A percentile compares a stretch with the other conserved stretches of the same genome.
Evolutionary conservation across 1,140 invertebrate species (phyloP).

Genomic region (Pristionchus pacificus): DNA sequence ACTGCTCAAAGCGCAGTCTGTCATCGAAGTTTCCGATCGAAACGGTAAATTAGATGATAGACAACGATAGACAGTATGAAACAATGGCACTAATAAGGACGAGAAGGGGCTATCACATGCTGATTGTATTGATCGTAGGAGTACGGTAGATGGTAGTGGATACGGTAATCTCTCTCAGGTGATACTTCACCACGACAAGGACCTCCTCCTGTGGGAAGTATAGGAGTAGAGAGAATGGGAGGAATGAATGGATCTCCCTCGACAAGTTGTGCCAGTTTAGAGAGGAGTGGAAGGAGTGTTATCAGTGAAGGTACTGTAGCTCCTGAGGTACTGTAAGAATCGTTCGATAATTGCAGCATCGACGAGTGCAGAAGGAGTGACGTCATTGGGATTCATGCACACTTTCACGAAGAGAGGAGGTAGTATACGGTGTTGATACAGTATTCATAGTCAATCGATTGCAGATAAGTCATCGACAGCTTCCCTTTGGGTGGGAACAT

Average conservation of each 20-base stretch:
- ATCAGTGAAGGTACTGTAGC: too few relatives aligned
- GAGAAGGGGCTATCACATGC: not conserved
- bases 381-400: slow-evolving; percentile 44
- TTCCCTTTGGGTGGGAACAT: slow-evolving; percentile 52
- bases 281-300: not conserved
- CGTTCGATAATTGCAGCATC: too few relatives aligned
- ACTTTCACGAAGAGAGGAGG: slow-evolving; percentile 43
- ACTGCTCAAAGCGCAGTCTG: slow-evolving; percentile 49
- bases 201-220: too few relatives aligned
- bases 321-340: too few relatives aligned
- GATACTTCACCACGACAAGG: not conserved
- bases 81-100: not conserved
- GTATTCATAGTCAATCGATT: slow-evolving; percentile 10
- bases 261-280: not conserved
- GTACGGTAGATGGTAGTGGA: not conserved
- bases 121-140: too few relatives aligned
- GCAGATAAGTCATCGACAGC: slow-evolving; percentile 44
- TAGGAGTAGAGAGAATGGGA: too few relatives aligned
- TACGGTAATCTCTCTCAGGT: not conserved
- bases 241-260: not conserved
- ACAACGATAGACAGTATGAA: not conserved
- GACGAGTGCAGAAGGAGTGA: slow-evolving; percentile 38
- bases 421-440: slow-evolving; percentile 27
- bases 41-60: not conserved
- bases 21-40: slow-evolving; percentile 22